A percentile compares a stretch with the other conserved stretches of the same genome.
Conservation (phyloP, 2,888 invertebrate species). For the Cerceris rybyensis region DNA sequence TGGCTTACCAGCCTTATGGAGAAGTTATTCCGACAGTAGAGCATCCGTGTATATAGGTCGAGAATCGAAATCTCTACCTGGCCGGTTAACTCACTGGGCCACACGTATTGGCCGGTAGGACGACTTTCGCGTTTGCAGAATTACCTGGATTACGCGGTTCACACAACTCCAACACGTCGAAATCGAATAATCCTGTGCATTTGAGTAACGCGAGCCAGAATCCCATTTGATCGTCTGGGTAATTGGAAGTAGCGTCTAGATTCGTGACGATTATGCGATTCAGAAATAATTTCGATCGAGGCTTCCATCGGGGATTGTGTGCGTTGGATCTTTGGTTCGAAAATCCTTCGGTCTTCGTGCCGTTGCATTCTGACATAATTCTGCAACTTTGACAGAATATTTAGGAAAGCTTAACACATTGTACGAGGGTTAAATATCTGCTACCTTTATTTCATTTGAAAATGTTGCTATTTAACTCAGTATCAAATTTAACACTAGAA, state of each 20-base stretch:
- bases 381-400: no score
- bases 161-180: slow-evolving; percentile 8
- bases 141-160: slow-evolving; percentile 38
- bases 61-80: slow-evolving; percentile 32
- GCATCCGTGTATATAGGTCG: background rate
- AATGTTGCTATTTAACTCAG: no score
- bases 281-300: background rate
- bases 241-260: slow-evolving; percentile 18
- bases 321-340: background rate
- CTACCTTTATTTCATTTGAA: no score
- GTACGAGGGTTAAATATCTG: no score
- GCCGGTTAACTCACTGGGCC: slow-evolving; percentile 16
- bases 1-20: slow-evolving; percentile 1
- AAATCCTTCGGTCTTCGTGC: no score
- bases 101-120: slow-evolving; percentile 3
- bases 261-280: background rate
- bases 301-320: background rate
- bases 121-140: slow-evolving; percentile 37
- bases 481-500: no score
- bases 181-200: slow-evolving; percentile 31
- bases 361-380: no score
- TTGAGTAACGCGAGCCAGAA: slow-evolving; percentile 15
- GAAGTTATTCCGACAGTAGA: slow-evolving; percentile 13
- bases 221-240: slow-evolving; percentile 11
- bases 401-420: no score